Evolutionary conservation across 2,888 invertebrate genomes (phyloP).

Genomic region (Lobophora halterata): DNA sequence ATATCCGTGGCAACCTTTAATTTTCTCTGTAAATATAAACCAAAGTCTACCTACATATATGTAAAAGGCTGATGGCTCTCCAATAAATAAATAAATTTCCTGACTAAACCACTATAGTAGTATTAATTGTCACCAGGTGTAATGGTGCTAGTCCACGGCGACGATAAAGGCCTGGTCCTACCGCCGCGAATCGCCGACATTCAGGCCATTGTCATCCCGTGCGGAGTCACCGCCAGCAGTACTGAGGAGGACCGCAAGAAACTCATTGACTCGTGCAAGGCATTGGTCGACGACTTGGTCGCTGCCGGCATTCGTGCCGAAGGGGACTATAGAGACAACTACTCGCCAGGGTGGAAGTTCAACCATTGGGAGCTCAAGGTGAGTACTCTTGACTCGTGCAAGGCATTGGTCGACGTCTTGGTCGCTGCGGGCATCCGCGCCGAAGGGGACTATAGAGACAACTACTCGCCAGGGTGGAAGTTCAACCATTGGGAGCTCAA

Average conservation of each 20-base stretch:
- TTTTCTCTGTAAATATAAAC: neutral
- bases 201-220: constrained; percentile 96
- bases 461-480: constrained; percentile 99
- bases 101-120: neutral
- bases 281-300: constrained; percentile 83
- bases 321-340: constrained; percentile 95
- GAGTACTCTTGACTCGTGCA: constrained; percentile 86
- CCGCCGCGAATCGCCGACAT: constrained; percentile 95
- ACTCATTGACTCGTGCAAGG: constrained; percentile 85
- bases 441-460: constrained; percentile 94
- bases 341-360: constrained; percentile 99
- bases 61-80: no score
- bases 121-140: constrained; percentile 79
- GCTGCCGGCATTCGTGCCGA: constrained; percentile 86
- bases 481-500: constrained; percentile 98
- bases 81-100: no score
- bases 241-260: constrained; percentile 85
- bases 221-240: constrained; percentile 94
- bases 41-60: no score
- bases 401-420: constrained; percentile 84
- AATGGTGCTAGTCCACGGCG: constrained; percentile 96
- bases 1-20: no score
- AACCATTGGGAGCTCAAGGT: constrained; percentile 99
- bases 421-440: constrained; percentile 84
- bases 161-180: constrained; percentile 96